Evolutionary conservation across 1,140 invertebrate species (phyloP).

Genomic region (Drosophila trapezifrons): DNA sequence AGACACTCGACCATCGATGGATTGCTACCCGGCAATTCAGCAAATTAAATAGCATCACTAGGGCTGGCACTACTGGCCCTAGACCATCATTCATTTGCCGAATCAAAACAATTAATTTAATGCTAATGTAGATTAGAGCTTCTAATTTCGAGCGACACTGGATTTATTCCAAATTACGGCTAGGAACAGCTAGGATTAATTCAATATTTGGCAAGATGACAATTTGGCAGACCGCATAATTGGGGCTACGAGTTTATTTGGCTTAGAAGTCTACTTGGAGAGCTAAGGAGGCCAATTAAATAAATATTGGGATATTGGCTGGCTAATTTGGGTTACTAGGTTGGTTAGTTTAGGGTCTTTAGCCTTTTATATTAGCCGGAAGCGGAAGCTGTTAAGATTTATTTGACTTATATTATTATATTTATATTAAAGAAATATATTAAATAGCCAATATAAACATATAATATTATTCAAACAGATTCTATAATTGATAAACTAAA

Average conservation of each 20-base stretch:
- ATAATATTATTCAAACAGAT: no score
- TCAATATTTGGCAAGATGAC: slow-evolving; percentile 23
- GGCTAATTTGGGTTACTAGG: background rate
- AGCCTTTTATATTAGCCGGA: no score
- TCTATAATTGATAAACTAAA: no score
- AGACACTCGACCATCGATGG: slow-evolving; percentile 16
- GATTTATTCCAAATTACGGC: background rate
- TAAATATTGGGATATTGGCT: background rate
- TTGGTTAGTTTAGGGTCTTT: background rate
- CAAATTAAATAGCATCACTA: slow-evolving; percentile 24
- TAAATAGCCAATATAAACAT: no score
- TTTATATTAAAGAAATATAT: no score
- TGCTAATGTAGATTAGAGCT: slow-evolving; percentile 10
- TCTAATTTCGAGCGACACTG: slow-evolving; percentile 8
- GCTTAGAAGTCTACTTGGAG: no score
- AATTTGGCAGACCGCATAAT: slow-evolving; percentile 26
- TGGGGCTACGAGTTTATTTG: slow-evolving; percentile 3
- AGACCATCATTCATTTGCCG: slow-evolving; percentile 28
- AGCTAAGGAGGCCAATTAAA: background rate
- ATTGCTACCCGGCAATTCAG: slow-evolving; percentile 18
- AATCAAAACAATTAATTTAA: slow-evolving; percentile 33
- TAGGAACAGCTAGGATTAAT: background rate
- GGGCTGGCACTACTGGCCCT: slow-evolving; percentile 1
- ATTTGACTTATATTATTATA: no score
- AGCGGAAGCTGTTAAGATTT: no score